Base-by-base conservation (phyloP, 2,888 invertebrate species). In the Tineola bisselliella region DNA sequence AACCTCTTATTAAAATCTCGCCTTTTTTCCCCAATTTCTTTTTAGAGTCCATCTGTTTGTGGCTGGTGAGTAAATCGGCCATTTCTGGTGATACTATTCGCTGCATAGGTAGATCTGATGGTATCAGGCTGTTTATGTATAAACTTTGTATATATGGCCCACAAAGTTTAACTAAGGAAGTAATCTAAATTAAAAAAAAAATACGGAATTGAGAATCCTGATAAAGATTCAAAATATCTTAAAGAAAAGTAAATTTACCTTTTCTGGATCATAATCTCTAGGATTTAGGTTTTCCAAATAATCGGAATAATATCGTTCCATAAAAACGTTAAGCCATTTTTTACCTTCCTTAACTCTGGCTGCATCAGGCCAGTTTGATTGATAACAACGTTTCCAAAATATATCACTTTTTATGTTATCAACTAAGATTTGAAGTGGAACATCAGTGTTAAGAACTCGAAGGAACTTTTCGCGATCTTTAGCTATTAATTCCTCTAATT, bases 211-310 rank as follows among this genome's bases (percentile, higher is more conserved):
- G 8, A 48, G n/a, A 18, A 25, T 11, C n/a, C n/a, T n/a, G n/a
- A 17, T 17, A 17, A 15, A 17, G 6, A 54, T 44, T 10, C n/a
- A 44, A 13, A 13, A 44, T 6, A 44, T n/a, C 25, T 25, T 25
- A 25, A 25, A 25, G n/a, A n/a, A 25, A 25, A 25, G 25, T 6
- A 6, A 25, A 25, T 25, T 6, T 62, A 83, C 87, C 77, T 81
- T 87, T 71, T 88, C 88, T 2, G 88, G 88, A 56, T 88, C 88
- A 64, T 88, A 88, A 58, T 78, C 73, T 15, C 78, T 73, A 31
- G 88, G 88, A 68, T 87, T 86, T 72, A 84, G 73, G 61, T 81
- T 83, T 72, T 87, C 87, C 66, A 88, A 73, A 62, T 86, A 76
- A 64, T 86, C 79, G 8, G 82, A 79, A 65, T 79, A 87, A 68